Evolutionary conservation across 1,140 invertebrate species (phyloP).

Genomic region (Temnothorax curvispinosus): DNA sequence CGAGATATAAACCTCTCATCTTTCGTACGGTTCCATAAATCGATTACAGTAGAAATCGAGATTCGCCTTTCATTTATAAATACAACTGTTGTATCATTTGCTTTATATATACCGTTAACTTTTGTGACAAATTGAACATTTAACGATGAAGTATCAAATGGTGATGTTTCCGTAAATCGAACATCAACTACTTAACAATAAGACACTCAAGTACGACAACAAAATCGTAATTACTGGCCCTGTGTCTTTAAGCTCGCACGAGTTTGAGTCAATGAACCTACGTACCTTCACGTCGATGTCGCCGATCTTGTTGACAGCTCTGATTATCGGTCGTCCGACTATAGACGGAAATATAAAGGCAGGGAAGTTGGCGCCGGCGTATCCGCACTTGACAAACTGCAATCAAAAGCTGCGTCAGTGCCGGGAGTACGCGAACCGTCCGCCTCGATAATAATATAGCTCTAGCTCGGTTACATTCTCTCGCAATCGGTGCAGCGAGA

Average conservation of each 20-base stretch:
- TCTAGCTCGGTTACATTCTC: background rate
- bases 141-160: background rate
- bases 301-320: conserved; percentile 98
- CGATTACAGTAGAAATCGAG: background rate
- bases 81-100: background rate
- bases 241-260: background rate
- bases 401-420: conserved; percentile 80
- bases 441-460: too few relatives aligned
- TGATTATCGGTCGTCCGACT: conserved; percentile 98
- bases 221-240: conserved; percentile 17
- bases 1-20: background rate
- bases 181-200: background rate
- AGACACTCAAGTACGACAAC: background rate
- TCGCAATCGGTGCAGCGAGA: background rate
- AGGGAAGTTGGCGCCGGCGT: conserved; percentile 99
- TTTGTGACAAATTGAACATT: background rate
- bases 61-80: background rate
- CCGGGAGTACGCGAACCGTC: background rate
- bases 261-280: background rate
- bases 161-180: conserved; percentile 9
- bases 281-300: conserved; percentile 99
- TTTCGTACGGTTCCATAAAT: background rate
- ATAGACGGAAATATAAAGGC: conserved; percentile 99
- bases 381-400: conserved; percentile 99
- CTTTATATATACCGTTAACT: background rate